Evolutionary conservation across 2,113 vertebrate species (phyloP), one percentile per base, ranked within the genome.

Genomic region (Nipponia nippon): DNA sequence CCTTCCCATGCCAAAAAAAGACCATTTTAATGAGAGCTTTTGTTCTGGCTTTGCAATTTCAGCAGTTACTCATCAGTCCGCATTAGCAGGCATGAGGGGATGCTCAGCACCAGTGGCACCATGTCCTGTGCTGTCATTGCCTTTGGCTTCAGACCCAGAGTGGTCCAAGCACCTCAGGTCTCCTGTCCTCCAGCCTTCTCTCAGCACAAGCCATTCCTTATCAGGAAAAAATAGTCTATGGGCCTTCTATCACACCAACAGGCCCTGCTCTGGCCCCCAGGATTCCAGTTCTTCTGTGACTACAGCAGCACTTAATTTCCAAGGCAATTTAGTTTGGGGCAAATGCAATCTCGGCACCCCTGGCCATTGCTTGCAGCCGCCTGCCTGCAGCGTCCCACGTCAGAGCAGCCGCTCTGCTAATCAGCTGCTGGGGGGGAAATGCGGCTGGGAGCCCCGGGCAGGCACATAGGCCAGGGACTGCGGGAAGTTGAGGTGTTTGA

Each of bases 401-500:
- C 67, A 86, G 76, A 86, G 86, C 56, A 71, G 36, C 61, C 7
- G 2, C 21, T 91, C 81, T 42, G 59, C 75, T 94, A 23, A 40
- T 83, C 63, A n/a, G 58, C 75, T 77, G 63, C 69, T 42, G 73
- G 50, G 85, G 85, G 52, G 26, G 20, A 44, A 86, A 59, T 2
- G 1, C 7, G 18, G 42, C 83, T 79, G 73, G 58, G 70, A 92
- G 56, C 83, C 81, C 58, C 10, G 2, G 79, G 94, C 70, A 70
- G 71, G 53, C 79, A 56, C 75, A 65, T 0, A 2, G 90, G 73
- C 69, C 59, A 44, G 40, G 26, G 80, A 15, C 94, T 79, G 84
- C 2, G 8, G 82, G 59, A 42, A 66, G 67, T 5, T 1, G 30
- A 93, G 78, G 70, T 90, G 83, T 97, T 96, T 97, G 96, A 96